These are phyloP conservation scores for Polylopha cassiicola DNA, from an alignment of 2,888 invertebrate genomes.

Conservation along the genomic window DNA sequence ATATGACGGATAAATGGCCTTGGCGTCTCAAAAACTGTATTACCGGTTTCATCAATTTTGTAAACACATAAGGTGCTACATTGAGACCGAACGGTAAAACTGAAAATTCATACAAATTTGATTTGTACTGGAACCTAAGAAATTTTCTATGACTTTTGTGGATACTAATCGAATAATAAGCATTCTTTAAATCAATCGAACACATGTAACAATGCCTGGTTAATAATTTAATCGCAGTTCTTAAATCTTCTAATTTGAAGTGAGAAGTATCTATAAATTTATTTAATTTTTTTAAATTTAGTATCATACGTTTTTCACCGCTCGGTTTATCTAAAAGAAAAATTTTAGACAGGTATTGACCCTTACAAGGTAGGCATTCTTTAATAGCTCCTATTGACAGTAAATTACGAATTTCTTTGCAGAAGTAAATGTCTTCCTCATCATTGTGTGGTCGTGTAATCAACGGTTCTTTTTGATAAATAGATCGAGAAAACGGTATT, in stretches of 20 bases:
- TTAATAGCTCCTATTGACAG: background rate
- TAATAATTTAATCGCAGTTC: constrained; percentile 4
- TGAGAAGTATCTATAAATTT: constrained; percentile 9
- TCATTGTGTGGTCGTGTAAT: background rate
- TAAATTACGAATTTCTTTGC: background rate
- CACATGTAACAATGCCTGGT: constrained; percentile 7
- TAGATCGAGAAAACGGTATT: background rate
- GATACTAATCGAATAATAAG: constrained; percentile 3
- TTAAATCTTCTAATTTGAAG: constrained; percentile 10
- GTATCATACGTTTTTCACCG: constrained; percentile 7
- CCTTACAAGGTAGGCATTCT: constrained; percentile 1
- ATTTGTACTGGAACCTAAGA: constrained; percentile 5
- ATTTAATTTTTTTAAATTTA: constrained; percentile 9
- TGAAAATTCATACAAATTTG: constrained; percentile 2
- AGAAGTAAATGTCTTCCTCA: background rate
- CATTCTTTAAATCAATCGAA: constrained; percentile 6
- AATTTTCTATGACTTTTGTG: constrained; percentile 3
- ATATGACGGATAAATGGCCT: constrained; percentile 7
- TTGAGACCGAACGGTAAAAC: constrained; percentile 4
- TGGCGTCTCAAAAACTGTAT: background rate
- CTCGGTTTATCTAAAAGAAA: constrained; percentile 9
- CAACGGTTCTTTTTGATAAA: background rate
- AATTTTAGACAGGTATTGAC: constrained; percentile 1
- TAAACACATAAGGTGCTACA: constrained; percentile 1
- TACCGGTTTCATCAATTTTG: constrained; percentile 7